Percentiles rank a stretch among this genome's conserved stretches.
phyloP scores from a whole-genome alignment of 2,888 invertebrate genomes.

The Drosophila borealis region DNA sequence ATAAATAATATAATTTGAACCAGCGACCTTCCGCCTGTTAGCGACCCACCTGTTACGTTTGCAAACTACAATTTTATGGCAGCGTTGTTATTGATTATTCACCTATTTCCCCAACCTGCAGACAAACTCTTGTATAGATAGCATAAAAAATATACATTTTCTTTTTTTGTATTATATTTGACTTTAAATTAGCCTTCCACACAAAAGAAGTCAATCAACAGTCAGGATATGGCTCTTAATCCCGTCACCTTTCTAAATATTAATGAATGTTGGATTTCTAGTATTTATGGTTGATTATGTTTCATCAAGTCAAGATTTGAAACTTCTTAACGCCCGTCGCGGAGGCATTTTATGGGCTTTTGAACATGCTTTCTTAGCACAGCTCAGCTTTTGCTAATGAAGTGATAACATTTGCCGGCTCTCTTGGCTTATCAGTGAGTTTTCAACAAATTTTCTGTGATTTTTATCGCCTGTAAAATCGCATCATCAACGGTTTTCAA shows the following conservation, averaged over 20 bases:
- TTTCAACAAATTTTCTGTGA: slow-evolving; percentile 68
- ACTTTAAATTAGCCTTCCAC: not conserved
- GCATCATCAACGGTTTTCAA: slow-evolving; percentile 51
- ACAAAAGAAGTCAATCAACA: slow-evolving; percentile 2
- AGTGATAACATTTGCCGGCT: slow-evolving; percentile 61
- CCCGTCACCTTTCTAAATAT: slow-evolving; percentile 9
- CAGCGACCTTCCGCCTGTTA: too few species aligned
- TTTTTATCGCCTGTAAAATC: slow-evolving; percentile 65
- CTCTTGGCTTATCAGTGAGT: slow-evolving; percentile 48
- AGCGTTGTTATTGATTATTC: too few species aligned
- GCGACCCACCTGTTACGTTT: too few species aligned
- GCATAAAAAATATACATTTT: not conserved
- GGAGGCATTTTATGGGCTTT: not conserved
- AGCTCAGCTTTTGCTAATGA: slow-evolving; percentile 51
- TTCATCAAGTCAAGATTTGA: slow-evolving; percentile 26
- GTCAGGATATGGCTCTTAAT: not conserved
- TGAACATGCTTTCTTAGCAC: slow-evolving; percentile 11
- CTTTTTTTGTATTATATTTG: not conserved
- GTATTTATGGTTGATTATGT: slow-evolving; percentile 10
- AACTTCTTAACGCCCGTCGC: slow-evolving; percentile 3
- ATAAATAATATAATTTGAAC: too few species aligned
- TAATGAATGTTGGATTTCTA: slow-evolving; percentile 1
- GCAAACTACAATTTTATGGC: too few species aligned
- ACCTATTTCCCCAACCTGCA: too few species aligned
- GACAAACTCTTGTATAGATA: too few species aligned